Evolutionary conservation across 1,140 invertebrate species (phyloP), one percentile per base, ranked within the genome.

Genomic region (Drosophila nigrodunni): DNA sequence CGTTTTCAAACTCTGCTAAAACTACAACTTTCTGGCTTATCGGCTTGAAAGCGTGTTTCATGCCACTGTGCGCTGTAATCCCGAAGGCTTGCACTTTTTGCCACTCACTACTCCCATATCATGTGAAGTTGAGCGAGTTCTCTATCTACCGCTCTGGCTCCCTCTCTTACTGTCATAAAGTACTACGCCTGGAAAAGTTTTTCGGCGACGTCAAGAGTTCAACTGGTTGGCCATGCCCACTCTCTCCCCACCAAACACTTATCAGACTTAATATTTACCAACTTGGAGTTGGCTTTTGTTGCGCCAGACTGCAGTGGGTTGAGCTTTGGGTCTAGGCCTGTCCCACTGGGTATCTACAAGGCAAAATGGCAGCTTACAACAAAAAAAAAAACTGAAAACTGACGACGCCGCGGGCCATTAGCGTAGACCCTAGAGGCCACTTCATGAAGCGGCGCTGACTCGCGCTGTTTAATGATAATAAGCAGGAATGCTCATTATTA

Each of bases 181-280:
- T 79, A 86, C 71, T 79, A 73, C 68, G 80, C 75, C 82, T 76
- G 70, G 44, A 69, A 86, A 86, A 86, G 72, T 86, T 86, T 83
- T 82, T 88, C 65, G 82, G 78, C 82, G 82, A 78, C 71, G 74
- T 80, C 71, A 82, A 83, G 78, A 82, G 81, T 61, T 74, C 66
- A 74, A 74, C 76, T 74, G 65, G 65, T 64, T 68, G 44, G 70
- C 62, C 35, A 47, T 9, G 37, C 52, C 35, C 41, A 59, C 58
- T 25, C 46, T 41, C 7, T 44, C 2, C 58, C 74, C 54, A 59
- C 66, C 82, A 49, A 41, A 25, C 79, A 88, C 83, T 87, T 87
- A 88, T 82, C 83, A 88, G 82, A 87, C 76, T 87, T 87, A 73
- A 87, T 87, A 87, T 87, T 87, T 87, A 88, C 83, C 74, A 80